Base-by-base conservation (phyloP, 2,797 vertebrate genomes). In the Amphiprion clarkii region DNA sequence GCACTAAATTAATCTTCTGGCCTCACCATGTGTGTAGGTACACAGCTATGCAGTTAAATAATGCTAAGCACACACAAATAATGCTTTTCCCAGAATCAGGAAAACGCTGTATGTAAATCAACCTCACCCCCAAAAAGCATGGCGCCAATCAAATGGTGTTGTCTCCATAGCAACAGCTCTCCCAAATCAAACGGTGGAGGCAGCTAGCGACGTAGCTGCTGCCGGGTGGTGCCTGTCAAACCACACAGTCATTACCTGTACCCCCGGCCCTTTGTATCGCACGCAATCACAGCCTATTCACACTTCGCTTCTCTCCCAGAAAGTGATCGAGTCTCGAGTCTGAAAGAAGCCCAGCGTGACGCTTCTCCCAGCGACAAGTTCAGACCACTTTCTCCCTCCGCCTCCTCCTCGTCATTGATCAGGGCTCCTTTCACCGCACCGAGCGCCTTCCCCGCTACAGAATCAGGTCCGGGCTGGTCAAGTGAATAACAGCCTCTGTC, bases 241-340 rank as follows among this genome's bases (percentile, higher is more conserved):
- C 54, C 82, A 69, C 74, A 82, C 82, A 82, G 83, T 87, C 82
- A 91, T 91, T 91, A 88, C 88, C 86, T 88, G 88, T 55, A 53
- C 64, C 75, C 77, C 67, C 31, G 40, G 67, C 76, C 61, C 65
- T 92, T 90, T 92, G 83, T 91, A 70, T 75, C 57, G 14, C 79
- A 27, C 72, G 82, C 82, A 92, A 92, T 93, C 92, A 92, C 67
- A 39, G 71, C 54, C 91, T 85, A 88, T 93, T 93, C 90, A 90
- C 84, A 60, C 81, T 14, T 73, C 25, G 71, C 87, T 80, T 85
- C 83, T 82, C 78, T 74, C 79, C 67, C 74, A 23, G 69, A 87
- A 78, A 84, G 71, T 36, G 69, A 84, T 85, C 49, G 53, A 84
- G 82, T 6, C 72, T 40, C 57, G 31, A 61, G 67, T 83, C 21